Conservation (phyloP, 2,888 invertebrate species). For the Myopa testacea region DNA sequence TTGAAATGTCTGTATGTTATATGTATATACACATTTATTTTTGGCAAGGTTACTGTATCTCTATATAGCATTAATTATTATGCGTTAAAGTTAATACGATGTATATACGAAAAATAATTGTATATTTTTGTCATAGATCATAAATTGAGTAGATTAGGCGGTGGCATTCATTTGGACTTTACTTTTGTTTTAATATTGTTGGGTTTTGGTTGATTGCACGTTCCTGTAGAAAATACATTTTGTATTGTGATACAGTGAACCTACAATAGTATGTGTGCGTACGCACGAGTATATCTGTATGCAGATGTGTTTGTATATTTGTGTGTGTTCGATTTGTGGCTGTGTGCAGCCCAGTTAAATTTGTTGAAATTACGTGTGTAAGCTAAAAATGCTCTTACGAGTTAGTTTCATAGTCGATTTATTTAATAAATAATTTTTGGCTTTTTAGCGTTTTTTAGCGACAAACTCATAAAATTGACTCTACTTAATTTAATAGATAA, state of each 20-base stretch:
- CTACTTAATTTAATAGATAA: too few species aligned
- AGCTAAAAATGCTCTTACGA: background rate
- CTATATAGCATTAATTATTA: slow-evolving; percentile 53
- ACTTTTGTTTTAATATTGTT: slow-evolving; percentile 49
- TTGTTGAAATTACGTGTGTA: background rate
- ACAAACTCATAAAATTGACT: too few species aligned
- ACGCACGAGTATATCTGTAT: background rate
- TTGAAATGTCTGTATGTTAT: slow-evolving; percentile 20
- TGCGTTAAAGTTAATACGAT: slow-evolving; percentile 10
- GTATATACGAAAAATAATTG: slow-evolving; percentile 27
- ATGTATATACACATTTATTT: background rate
- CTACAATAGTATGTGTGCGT: slow-evolving; percentile 18
- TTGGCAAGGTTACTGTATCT: slow-evolving; percentile 47
- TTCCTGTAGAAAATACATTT: slow-evolving; percentile 23
- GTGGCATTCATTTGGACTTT: slow-evolving; percentile 66
- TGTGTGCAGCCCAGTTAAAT: background rate
- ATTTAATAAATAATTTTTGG: background rate
- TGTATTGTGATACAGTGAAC: background rate
- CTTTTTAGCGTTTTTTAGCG: background rate
- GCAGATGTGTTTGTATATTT: background rate
- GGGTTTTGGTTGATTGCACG: slow-evolving; percentile 29
- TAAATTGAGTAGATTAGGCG: slow-evolving; percentile 54
- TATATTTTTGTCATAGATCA: slow-evolving; percentile 39
- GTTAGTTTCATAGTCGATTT: background rate
- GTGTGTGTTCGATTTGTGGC: slow-evolving; percentile 16